A percentile compares a stretch with the other conserved stretches of the same genome.
These are phyloP conservation scores for Threskiornis aethiopicus DNA, from an alignment of 2,797 vertebrate genomes.

Conservation along the genomic window DNA sequence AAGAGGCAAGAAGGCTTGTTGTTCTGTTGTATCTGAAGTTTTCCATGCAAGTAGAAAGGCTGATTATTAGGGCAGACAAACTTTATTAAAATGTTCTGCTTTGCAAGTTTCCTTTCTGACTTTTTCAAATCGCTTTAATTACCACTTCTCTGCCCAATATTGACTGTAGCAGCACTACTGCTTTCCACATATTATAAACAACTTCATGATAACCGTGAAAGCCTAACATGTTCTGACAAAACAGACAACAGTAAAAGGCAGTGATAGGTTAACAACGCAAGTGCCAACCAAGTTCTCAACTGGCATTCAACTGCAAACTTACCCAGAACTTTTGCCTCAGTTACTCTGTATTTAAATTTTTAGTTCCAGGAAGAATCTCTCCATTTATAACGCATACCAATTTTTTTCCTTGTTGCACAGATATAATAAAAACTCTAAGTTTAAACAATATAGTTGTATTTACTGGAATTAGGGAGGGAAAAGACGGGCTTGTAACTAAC, in stretches of 20 bases:
- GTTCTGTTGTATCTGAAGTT: neutral
- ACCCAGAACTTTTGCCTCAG: neutral
- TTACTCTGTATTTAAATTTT: neutral
- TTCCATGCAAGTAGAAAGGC: neutral
- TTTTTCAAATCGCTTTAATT: neutral
- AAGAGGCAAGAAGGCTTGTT: neutral
- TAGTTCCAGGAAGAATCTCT: neutral
- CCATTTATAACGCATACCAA: neutral
- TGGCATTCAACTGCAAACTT: neutral
- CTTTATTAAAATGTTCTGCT: neutral
- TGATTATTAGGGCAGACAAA: neutral
- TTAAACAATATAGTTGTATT: neutral
- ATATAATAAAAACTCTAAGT: neutral
- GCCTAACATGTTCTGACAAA: neutral
- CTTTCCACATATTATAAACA: neutral
- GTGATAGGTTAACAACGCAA: neutral
- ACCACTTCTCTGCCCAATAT: neutral
- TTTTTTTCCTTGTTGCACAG: neutral
- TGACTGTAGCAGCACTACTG: neutral
- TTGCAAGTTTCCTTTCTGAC: neutral
- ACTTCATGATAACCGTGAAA: neutral
- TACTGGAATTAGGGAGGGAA: neutral
- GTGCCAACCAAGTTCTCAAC: neutral
- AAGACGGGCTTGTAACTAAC: neutral
- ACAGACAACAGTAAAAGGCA: neutral